phyloP scores from a whole-genome alignment of 2,888 invertebrate species.

The Unio pictorum region DNA sequence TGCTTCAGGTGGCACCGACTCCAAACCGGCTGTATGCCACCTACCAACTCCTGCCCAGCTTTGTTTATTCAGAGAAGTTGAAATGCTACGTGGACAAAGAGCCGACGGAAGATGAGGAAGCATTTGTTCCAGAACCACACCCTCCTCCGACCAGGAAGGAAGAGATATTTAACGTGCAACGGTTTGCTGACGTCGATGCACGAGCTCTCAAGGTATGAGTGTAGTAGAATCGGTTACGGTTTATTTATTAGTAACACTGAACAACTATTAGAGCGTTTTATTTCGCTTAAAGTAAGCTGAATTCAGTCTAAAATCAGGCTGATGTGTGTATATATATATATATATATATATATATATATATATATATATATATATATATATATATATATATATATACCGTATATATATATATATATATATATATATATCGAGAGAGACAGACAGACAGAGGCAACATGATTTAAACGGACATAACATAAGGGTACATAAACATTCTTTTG shows the following conservation, averaged over 20 bases:
- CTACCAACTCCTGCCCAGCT: slow-evolving; percentile 36
- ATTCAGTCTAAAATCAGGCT: too few species aligned
- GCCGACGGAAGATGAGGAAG: slow-evolving; percentile 17
- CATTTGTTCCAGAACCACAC: slow-evolving; percentile 32
- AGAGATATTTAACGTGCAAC: slow-evolving; percentile 29
- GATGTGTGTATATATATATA: too few species aligned
- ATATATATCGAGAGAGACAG: too few species aligned
- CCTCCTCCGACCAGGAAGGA: slow-evolving; percentile 37
- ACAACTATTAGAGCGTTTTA: too few species aligned
- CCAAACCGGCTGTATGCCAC: slow-evolving; percentile 40
- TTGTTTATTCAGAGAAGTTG: slow-evolving; percentile 30
- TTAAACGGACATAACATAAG: neutral
- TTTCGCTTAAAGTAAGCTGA: too few species aligned
- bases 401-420: too few species aligned
- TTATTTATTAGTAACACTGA: too few species aligned
- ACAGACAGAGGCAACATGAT: neutral
- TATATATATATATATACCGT: too few species aligned
- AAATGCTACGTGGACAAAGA: slow-evolving; percentile 43
- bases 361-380: too few species aligned
- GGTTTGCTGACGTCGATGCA: slow-evolving; percentile 31
- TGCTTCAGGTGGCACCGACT: slow-evolving; percentile 32
- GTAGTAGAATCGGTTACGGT: too few species aligned
- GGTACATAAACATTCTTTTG: neutral
- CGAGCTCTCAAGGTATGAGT: slow-evolving; percentile 36
- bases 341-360: too few species aligned